A percentile compares a stretch with the other conserved stretches of the same genome.
Evolutionary conservation across 2,113 vertebrate genomes (phyloP).

Genomic region (Percina caprodes): DNA sequence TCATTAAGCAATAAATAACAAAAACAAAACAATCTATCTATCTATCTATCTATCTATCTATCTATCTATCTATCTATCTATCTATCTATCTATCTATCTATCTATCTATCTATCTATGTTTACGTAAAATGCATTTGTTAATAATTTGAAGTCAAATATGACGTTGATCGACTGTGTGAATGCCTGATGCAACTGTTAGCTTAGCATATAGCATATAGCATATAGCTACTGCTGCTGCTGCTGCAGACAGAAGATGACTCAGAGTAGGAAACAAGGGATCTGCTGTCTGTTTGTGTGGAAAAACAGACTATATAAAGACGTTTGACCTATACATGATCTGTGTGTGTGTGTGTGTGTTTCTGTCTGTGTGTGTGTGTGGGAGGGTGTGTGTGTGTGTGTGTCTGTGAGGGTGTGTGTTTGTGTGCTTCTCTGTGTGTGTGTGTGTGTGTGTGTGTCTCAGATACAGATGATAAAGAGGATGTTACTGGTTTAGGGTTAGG

Average conservation of each 20-base stretch:
- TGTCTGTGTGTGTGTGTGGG: background rate
- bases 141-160: background rate
- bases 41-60: too few species aligned
- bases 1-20: too few species aligned
- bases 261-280: slow-evolving; percentile 1
- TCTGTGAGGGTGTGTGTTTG: background rate
- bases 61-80: too few species aligned
- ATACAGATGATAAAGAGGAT: background rate
- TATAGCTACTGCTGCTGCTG: background rate
- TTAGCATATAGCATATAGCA: background rate
- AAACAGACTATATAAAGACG: background rate
- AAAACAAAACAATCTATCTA: too few species aligned
- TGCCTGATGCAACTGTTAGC: slow-evolving; percentile 32
- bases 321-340: background rate
- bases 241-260: slow-evolving; percentile 2
- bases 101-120: too few species aligned
- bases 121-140: too few species aligned
- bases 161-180: background rate
- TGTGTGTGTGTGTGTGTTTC: slow-evolving; percentile 4
- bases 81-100: too few species aligned
- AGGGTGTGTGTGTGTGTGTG: background rate
- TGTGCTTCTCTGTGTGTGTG: background rate
- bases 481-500: background rate
- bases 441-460: background rate
- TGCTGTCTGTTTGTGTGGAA: slow-evolving; percentile 11